Base-by-base conservation (phyloP, 2,888 invertebrate genomes). In the Caenorhabditis becei region DNA sequence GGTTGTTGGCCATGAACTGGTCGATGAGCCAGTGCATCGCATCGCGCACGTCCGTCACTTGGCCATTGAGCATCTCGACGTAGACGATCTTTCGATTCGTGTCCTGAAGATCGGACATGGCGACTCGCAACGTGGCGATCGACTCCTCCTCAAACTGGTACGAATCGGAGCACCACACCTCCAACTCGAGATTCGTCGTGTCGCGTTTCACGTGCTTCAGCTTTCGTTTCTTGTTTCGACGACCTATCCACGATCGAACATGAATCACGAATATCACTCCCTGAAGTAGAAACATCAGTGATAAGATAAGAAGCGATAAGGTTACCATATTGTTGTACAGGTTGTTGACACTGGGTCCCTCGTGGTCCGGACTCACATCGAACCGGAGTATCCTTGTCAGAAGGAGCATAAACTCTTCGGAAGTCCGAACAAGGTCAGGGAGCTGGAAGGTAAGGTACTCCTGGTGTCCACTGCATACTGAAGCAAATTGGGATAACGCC, bases 1-100 rank as follows among this genome's bases (percentile, higher is more conserved):
- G 3, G n/a, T 75, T 66, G 53, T 80, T 80, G 26, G 23, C n/a
- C 16, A 80, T 11, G 47, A 80, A 80, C n/a, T 80, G 80, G 51
- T 80, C 75, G 23, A 80, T 51, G 16, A 80, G 32, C 35, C 35
- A 80, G 66, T 75, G 80, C 41, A 75, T 49, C 11, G 80, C 80
- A 35, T 75, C 80, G 1, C 75, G 67, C n/a, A 80, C 41, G 2
- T 80, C 80, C 18, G 41, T 23, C 5, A 70, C 41, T 14, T 65
- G 18, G 10, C 80, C 80, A 2, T 65, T 16, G 23, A 66, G 5
- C 18, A 80, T 67, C 44, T 80, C 69, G 5, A 80, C 20, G 35
- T 66, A 65, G 8, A 47, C 78, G 5, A 69, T 37, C 49, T 54
- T 67, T 14, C 7, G 16, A n/a, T 11, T 10, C 0, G 35, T 24